Evolutionary conservation across 1,140 invertebrate species (phyloP).

Genomic region (Heliconius himera): DNA sequence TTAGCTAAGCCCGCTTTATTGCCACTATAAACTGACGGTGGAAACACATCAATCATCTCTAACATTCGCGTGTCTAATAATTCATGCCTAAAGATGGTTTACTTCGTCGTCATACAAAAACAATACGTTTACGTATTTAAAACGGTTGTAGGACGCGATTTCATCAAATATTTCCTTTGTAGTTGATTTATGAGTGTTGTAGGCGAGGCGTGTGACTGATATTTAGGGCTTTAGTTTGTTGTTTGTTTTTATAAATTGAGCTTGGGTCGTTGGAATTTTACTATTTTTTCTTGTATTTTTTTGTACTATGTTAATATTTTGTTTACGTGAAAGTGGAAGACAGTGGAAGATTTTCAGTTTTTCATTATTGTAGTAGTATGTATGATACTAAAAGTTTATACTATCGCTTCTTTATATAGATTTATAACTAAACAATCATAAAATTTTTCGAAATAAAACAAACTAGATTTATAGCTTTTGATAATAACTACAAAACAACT

Average conservation of each 20-base stretch:
- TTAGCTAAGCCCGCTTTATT: slow-evolving; percentile 36
- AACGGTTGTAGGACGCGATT: slow-evolving; percentile 23
- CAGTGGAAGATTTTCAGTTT: neutral
- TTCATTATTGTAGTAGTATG: neutral
- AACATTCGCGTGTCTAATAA: slow-evolving; percentile 41
- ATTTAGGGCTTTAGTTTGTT: slow-evolving; percentile 5
- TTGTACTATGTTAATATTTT: neutral
- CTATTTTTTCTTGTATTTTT: neutral
- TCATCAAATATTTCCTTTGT: slow-evolving; percentile 41
- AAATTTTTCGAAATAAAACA: too few relatives aligned
- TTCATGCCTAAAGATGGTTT: slow-evolving; percentile 39
- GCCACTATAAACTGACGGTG: slow-evolving; percentile 42
- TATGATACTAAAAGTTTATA: too few relatives aligned
- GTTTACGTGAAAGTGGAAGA: neutral
- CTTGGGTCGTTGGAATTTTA: neutral
- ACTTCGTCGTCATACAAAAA: slow-evolving; percentile 37
- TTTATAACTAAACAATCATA: too few relatives aligned
- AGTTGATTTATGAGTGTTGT: slow-evolving; percentile 38
- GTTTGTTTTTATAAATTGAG: neutral
- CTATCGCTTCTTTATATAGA: too few relatives aligned
- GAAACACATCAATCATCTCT: slow-evolving; percentile 41
- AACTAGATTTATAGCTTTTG: too few relatives aligned
- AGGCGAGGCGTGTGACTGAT: slow-evolving; percentile 10
- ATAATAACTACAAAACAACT: too few relatives aligned
- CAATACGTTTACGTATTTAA: slow-evolving; percentile 39